These are phyloP conservation scores for Tyrophagus putrescentiae DNA, from an alignment of 1,140 invertebrate genomes.

Conservation along the genomic window DNA sequence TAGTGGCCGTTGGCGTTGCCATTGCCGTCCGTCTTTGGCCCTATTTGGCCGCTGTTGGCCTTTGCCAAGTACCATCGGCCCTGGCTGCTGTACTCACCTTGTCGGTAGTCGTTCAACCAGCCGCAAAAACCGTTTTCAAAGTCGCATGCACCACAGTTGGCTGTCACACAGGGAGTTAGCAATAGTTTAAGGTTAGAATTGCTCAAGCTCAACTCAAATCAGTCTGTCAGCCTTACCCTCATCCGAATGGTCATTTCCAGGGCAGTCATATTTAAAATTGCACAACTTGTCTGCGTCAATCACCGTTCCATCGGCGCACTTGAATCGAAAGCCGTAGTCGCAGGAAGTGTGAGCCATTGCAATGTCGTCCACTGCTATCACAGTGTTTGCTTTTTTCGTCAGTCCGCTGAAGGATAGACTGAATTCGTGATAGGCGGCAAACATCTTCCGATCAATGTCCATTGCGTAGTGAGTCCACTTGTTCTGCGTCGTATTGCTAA, in stretches of 20 bases:
- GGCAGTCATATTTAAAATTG: slow-evolving; percentile 42
- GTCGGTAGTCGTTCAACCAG: neutral
- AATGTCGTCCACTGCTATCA: neutral
- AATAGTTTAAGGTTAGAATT: no score
- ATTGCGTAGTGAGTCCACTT: neutral
- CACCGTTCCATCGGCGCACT: neutral
- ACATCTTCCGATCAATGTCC: neutral
- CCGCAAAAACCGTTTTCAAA: neutral
- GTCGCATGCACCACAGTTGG: slow-evolving; percentile 41
- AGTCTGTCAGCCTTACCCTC: no score
- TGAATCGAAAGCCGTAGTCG: neutral
- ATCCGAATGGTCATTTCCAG: slow-evolving; percentile 54
- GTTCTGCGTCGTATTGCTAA: neutral
- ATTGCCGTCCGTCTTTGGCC: neutral
- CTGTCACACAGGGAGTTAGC: no score
- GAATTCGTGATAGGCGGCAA: neutral
- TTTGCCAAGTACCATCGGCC: neutral
- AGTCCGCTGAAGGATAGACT: neutral
- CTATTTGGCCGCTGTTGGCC: neutral
- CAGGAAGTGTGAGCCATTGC: neutral
- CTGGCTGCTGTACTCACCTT: neutral
- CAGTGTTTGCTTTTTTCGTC: neutral
- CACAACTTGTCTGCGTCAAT: slow-evolving; percentile 20
- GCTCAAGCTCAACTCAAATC: no score
- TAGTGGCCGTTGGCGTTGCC: slow-evolving; percentile 1